Evolutionary conservation across 2,797 vertebrate genomes (phyloP).

Genomic region (Sardinella longiceps): DNA sequence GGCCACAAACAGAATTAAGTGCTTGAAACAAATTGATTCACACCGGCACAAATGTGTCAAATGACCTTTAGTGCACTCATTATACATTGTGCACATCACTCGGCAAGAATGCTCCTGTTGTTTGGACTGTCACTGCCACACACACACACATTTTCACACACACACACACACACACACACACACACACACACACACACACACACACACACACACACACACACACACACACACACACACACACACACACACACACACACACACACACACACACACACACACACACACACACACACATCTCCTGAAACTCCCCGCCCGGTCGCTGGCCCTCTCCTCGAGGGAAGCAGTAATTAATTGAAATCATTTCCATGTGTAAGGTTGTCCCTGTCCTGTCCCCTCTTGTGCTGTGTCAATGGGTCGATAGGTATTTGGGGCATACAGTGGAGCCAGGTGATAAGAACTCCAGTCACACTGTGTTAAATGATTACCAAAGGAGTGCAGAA

Average conservation of each 20-base stretch:
- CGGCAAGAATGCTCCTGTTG: slow-evolving; percentile 71
- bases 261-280: slow-evolving; percentile 17
- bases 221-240: slow-evolving; percentile 3
- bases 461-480: slow-evolving; percentile 71
- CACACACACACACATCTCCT: background rate
- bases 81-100: slow-evolving; percentile 70
- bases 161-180: slow-evolving; percentile 9
- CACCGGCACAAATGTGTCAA: slow-evolving; percentile 78
- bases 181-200: slow-evolving; percentile 10
- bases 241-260: slow-evolving; percentile 13
- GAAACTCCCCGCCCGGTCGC: background rate
- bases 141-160: background rate
- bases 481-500: slow-evolving; percentile 62
- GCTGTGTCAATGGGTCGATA: slow-evolving; percentile 74
- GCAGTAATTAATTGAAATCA: slow-evolving; percentile 78
- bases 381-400: slow-evolving; percentile 65
- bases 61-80: slow-evolving; percentile 79
- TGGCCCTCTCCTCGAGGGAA: slow-evolving; percentile 65
- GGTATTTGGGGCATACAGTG: slow-evolving; percentile 71
- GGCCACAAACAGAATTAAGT: slow-evolving; percentile 74
- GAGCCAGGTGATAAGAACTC: slow-evolving; percentile 74
- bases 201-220: background rate
- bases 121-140: slow-evolving; percentile 59
- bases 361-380: slow-evolving; percentile 74
- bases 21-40: slow-evolving; percentile 79